These are phyloP conservation scores for Augiades crinisus DNA, from an alignment of 2,888 invertebrate genomes.

Conservation along the genomic window DNA sequence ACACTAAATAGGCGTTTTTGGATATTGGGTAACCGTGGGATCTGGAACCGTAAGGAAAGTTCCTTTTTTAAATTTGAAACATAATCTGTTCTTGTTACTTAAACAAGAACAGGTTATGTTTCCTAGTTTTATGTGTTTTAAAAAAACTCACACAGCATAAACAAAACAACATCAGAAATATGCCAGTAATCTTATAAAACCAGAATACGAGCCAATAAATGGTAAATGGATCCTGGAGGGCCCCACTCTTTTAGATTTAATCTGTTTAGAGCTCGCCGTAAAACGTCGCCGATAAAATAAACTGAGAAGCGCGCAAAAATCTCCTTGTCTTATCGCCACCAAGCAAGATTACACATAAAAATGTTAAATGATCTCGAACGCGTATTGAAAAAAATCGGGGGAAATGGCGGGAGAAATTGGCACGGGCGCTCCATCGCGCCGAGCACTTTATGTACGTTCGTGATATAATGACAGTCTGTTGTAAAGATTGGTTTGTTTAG, in stretches of 20 bases:
- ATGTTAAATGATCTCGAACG: conserved; percentile 79
- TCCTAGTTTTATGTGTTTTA: neutral
- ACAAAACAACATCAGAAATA: conserved; percentile 9
- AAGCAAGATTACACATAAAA: conserved; percentile 80
- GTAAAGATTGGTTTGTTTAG: neutral
- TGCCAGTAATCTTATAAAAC: conserved; percentile 46
- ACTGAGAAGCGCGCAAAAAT: conserved; percentile 70
- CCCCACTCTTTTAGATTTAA: conserved; percentile 71
- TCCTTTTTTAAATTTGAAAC: no score
- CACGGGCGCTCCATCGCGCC: conserved; percentile 36
- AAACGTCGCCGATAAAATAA: conserved; percentile 76
- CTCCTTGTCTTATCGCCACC: conserved; percentile 72
- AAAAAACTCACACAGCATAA: conserved; percentile 8
- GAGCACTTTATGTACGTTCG: conserved; percentile 35
- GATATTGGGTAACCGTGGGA: no score
- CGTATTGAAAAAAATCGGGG: conserved; percentile 75
- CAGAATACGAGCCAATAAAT: conserved; percentile 62
- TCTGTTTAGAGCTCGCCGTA: conserved; percentile 72
- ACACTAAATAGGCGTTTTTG: no score
- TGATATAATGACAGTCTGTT: conserved; percentile 34
- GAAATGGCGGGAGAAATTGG: conserved; percentile 66
- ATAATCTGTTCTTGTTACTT: no score
- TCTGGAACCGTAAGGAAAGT: no score
- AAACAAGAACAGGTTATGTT: no score
- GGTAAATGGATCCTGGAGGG: conserved; percentile 47